These are phyloP conservation scores for Omphaloscelis lunosa DNA, from an alignment of 2,888 invertebrate genomes.

Conservation along the genomic window DNA sequence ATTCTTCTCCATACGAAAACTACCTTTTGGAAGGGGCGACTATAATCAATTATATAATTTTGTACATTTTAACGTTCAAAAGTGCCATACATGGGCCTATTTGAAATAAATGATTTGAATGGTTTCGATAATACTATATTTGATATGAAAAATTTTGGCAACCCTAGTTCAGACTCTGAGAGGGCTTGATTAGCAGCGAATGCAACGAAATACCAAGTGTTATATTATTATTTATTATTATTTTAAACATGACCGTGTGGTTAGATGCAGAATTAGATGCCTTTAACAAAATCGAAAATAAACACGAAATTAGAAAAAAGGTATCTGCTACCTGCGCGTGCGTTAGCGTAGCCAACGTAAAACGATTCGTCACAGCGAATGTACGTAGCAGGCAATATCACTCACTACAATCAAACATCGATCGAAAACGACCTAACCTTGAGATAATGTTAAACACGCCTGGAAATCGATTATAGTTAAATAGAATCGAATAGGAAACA, in stretches of 20 bases:
- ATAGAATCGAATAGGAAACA: constrained; percentile 61
- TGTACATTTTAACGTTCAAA: too few species aligned
- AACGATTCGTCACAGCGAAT: constrained; percentile 57
- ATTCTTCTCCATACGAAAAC: too few species aligned
- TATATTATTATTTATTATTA: not conserved
- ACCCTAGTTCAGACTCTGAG: too few species aligned
- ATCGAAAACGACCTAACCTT: constrained; percentile 69
- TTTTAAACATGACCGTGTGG: not conserved
- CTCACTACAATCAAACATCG: constrained; percentile 62
- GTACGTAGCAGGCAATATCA: constrained; percentile 47
- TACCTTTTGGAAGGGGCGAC: too few species aligned
- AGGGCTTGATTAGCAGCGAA: not conserved
- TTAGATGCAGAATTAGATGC: constrained; percentile 1
- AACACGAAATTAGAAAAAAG: constrained; percentile 26
- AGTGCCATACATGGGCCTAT: too few species aligned
- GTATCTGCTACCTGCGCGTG: constrained; percentile 32
- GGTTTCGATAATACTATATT: too few species aligned
- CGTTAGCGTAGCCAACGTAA: constrained; percentile 41
- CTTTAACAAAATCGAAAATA: constrained; percentile 29
- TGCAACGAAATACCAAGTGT: not conserved
- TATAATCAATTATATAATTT: too few species aligned
- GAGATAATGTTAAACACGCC: constrained; percentile 66
- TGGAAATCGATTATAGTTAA: constrained; percentile 60
- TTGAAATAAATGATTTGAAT: too few species aligned
- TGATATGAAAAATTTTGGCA: too few species aligned